Base-by-base conservation (phyloP, 2,797 vertebrate species). In the Champsocephalus esox region DNA sequence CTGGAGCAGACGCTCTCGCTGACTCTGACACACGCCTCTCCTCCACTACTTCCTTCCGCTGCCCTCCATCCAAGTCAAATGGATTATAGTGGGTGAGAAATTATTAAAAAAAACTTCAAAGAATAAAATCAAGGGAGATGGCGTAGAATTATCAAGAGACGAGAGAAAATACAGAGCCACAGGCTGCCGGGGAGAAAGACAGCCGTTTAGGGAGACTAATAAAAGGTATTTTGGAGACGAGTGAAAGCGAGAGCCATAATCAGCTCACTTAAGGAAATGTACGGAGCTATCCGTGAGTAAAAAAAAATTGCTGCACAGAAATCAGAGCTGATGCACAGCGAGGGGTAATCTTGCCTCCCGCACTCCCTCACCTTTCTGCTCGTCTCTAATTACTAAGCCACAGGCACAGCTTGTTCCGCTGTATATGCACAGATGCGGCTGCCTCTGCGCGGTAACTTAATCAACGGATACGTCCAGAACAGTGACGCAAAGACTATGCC, bases 401-500 rank as follows among this genome's bases (percentile, higher is more conserved):
- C 64, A 70, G 80, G 91, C 87, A 94, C 94, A 95, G 90, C 87
- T 88, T 93, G 93, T 95, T 91, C 89, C 76, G 76, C 72, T 84
- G 84, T 85, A 86, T 87, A 82, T 85, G 75, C 84, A 83, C 83
- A 82, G 83, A 85, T 72, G 81, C 86, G 80, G 87, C 79, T 80
- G 81, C 82, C 73, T 79, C 77, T 73, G 79, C 80, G 81, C 66
- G 86, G 84, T 90, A 93, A 91, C 90, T 89, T 87, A 93, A 95
- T 93, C 88, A 93, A 87, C 75, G 80, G 79, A 89, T 83, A 86
- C 61, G 73, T 89, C 82, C 85, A 89, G 82, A 79, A 79, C 84
- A 68, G 66, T 83, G 87, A 93, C 80, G 83, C 85, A 91, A 86
- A 86, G 60, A 66, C 74, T 12, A 34, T 70, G 73, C 77, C 80